Conservation (phyloP, 1,140 invertebrate genomes). For the Dryas iulia region DNA sequence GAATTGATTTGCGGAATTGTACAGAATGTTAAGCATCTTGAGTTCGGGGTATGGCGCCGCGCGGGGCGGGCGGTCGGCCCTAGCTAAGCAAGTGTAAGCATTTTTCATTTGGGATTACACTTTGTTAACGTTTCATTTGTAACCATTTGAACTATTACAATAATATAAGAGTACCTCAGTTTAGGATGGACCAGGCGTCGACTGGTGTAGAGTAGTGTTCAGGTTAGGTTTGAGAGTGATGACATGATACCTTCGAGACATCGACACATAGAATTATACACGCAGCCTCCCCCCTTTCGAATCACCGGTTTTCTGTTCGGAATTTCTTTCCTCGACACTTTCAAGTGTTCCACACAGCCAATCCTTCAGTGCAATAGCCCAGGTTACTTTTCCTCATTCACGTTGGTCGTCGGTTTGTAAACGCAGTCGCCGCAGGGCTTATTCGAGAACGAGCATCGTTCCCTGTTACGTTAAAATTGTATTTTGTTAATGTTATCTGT, state of each 20-base stretch:
- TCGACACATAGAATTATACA: constrained; percentile 61
- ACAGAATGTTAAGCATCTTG: constrained; percentile 68
- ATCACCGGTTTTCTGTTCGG: constrained; percentile 70
- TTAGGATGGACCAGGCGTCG: constrained; percentile 79
- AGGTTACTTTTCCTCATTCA: constrained; percentile 69
- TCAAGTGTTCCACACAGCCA: constrained; percentile 44
- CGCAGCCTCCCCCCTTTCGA: constrained; percentile 67
- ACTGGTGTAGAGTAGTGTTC: constrained; percentile 71
- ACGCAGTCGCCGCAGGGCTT: constrained; percentile 76
- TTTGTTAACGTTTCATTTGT: constrained; percentile 78
- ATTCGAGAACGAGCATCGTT: constrained; percentile 69
- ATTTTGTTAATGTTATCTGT: constrained; percentile 73
- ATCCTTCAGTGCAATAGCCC: constrained; percentile 66
- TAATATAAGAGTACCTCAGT: constrained; percentile 77
- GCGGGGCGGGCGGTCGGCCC: constrained; percentile 61
- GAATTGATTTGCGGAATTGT: constrained; percentile 71
- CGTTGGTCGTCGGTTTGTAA: constrained; percentile 54
- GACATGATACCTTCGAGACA: constrained; percentile 65
- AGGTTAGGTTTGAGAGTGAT: constrained; percentile 64
- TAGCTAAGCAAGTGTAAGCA: constrained; percentile 78
- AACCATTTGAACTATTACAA: constrained; percentile 77
- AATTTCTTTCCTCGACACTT: constrained; percentile 52
- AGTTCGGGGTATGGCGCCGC: constrained; percentile 56
- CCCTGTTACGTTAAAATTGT: constrained; percentile 71
- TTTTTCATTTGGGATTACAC: constrained; percentile 75